These are phyloP conservation scores for Amphimedon queenslandica DNA, from an alignment of 37 sponge, comb jelly and placozoan genomes.

Conservation along the genomic window DNA sequence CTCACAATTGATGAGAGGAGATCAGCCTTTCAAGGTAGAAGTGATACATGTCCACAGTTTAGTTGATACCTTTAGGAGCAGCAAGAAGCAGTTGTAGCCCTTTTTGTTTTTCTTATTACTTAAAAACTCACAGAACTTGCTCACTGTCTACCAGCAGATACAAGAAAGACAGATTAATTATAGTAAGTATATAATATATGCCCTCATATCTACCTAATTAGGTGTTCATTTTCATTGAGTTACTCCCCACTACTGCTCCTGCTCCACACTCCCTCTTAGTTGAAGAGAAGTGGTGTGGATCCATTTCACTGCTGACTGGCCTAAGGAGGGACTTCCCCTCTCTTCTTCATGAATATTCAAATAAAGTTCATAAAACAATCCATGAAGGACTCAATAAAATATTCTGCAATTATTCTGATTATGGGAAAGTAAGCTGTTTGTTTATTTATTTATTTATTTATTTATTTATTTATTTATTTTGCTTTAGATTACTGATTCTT, in stretches of 20 bases:
- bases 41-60: too few species aligned
- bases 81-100: too few species aligned
- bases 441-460: too few species aligned
- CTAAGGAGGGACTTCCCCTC: conserved; percentile 7
- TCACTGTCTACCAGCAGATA: too few species aligned
- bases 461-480: neutral
- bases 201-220: too few species aligned
- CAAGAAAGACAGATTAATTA: too few species aligned
- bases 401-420: conserved; percentile 38
- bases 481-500: conserved; percentile 2
- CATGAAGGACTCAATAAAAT: conserved; percentile 55
- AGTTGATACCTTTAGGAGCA: too few species aligned
- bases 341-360: neutral
- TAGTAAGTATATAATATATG: too few species aligned
- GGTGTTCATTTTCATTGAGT: neutral
- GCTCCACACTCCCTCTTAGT: neutral
- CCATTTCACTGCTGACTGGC: neutral
- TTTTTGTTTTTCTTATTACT: too few species aligned
- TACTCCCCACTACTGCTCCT: neutral
- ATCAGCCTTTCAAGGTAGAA: too few species aligned
- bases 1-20: conserved; percentile 16
- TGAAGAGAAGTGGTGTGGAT: conserved; percentile 12
- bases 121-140: too few species aligned
- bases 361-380: conserved; percentile 22
- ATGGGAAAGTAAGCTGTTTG: conserved; percentile 27